Percentiles rank a stretch among this genome's conserved stretches.
Evolutionary conservation across 2,797 vertebrate species (phyloP).

Genomic region (Mus spretus): DNA sequence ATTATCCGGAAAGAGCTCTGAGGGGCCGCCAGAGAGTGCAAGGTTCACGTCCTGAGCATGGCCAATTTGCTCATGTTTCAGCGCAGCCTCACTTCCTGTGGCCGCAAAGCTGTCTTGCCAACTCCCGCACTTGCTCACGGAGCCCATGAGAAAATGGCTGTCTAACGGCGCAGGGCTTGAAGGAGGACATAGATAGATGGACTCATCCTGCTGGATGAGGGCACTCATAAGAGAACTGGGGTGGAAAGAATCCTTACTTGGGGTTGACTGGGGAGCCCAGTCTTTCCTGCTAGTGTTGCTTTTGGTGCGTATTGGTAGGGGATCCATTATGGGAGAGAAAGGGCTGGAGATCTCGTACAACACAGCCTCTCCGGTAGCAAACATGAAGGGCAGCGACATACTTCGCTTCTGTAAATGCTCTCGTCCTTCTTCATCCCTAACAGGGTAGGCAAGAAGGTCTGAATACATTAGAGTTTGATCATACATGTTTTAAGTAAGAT

Average conservation of each 20-base stretch:
- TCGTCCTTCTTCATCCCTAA: conserved; percentile 92
- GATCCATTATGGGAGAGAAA: conserved; percentile 82
- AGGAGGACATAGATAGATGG: conserved; percentile 90
- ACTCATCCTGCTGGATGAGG: conserved; percentile 90
- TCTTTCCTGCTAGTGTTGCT: conserved; percentile 79
- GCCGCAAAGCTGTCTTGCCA: conserved; percentile 86
- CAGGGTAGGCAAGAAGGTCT: conserved; percentile 63
- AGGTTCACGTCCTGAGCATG: conserved; percentile 82
- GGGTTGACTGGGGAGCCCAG: conserved; percentile 66
- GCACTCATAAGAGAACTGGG: conserved; percentile 89
- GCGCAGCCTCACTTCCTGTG: conserved; percentile 82
- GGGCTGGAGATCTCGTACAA: conserved; percentile 89
- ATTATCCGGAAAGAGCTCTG: conserved; percentile 86
- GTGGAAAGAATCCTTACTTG: conserved; percentile 84
- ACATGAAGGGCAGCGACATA: conserved; percentile 90
- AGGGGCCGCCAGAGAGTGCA: conserved; percentile 80
- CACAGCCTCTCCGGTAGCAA: conserved; percentile 91
- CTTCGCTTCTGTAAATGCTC: conserved; percentile 91
- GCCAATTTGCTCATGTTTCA: conserved; percentile 86
- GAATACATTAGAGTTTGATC: background rate
- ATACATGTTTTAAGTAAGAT: background rate
- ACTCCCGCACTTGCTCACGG: conserved; percentile 79
- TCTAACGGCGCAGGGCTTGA: conserved; percentile 86
- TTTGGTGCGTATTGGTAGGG: conserved; percentile 84
- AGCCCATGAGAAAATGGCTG: conserved; percentile 82